A percentile compares a stretch with the other conserved stretches of the same genome.
Evolutionary conservation across 2,113 vertebrate species (phyloP).

Genomic region (Dermatemys mawii): DNA sequence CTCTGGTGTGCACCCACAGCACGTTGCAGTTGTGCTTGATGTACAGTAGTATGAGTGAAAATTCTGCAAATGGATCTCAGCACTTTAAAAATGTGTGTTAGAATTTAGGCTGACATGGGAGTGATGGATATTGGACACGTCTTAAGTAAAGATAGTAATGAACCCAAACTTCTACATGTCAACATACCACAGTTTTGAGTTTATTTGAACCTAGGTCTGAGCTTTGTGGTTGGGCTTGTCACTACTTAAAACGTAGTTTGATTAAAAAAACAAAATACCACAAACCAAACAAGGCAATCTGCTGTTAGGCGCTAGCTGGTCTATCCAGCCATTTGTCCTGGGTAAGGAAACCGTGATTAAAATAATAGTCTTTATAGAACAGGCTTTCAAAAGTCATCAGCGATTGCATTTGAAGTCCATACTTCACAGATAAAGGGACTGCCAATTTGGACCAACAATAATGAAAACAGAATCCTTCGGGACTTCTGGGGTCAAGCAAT

Average conservation of each 20-base stretch:
- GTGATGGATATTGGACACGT: neutral
- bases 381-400: slow-evolving; percentile 36
- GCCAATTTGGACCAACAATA: slow-evolving; percentile 25
- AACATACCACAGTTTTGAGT: neutral
- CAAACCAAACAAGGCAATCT: neutral
- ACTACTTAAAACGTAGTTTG: neutral
- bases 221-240: neutral
- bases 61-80: neutral
- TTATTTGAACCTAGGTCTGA: neutral
- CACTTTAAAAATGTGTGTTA: neutral
- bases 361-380: slow-evolving; percentile 35
- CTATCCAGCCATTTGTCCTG: neutral
- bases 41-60: neutral
- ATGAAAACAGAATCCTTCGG: slow-evolving; percentile 1
- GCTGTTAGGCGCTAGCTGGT: neutral
- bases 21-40: neutral
- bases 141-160: neutral
- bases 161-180: neutral
- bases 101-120: neutral
- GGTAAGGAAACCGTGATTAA: slow-evolving; percentile 70
- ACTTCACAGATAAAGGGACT: slow-evolving; percentile 41
- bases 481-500: neutral
- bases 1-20: neutral
- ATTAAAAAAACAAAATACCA: neutral
- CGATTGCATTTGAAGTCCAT: slow-evolving; percentile 64